Base-by-base conservation (phyloP, 2,888 invertebrate species). In the Agriotes lineatus region DNA sequence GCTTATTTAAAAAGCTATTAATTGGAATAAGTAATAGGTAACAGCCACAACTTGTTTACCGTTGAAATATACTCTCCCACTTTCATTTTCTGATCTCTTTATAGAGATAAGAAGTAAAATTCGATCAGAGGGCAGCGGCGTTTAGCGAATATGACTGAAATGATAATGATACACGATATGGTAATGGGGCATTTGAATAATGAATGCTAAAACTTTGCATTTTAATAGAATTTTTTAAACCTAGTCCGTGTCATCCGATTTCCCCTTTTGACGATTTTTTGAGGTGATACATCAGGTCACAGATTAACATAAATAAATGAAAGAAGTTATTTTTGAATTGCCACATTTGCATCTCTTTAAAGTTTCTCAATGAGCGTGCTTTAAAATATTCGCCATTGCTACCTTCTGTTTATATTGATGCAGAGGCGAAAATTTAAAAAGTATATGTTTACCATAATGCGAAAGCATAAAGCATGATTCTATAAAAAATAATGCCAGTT, bases 161-260 rank as follows among this genome's bases (percentile, higher is more conserved):
- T n/a, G 52, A 52, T 52, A 52, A 52, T 52, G 52, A 33, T 52
- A 33, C 33, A 18, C 52, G 18, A 7, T 52, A 52, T 52, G 52
- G 52, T 52, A 52, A 52, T 52, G 33, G 5, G 33, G 33, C n/a
- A 52, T 52, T 52, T 52, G 52, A 52, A 52, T 52, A 52, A 52
- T 52, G 52, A 52, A 52, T 52, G 12, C 52, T 52, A 33, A 25
- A 52, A 33, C 52, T 52, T 52, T 52, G 52, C 52, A 52, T 52
- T 33, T 52, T 52, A 52, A 52, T 52, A 52, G 52, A 52, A 52
- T 52, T 52, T 52, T n/a, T 52, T 52, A 52, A 52, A 52, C 33
- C 52, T 52, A 33, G 33, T 52, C 33, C 52, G 18, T 52, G 52
- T 52, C 52, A 52, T 52, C 52, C 33, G 52, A 52, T 52, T 52